These are phyloP conservation scores for Stenurella melanura DNA, from an alignment of 2,888 invertebrate genomes.

Conservation along the genomic window DNA sequence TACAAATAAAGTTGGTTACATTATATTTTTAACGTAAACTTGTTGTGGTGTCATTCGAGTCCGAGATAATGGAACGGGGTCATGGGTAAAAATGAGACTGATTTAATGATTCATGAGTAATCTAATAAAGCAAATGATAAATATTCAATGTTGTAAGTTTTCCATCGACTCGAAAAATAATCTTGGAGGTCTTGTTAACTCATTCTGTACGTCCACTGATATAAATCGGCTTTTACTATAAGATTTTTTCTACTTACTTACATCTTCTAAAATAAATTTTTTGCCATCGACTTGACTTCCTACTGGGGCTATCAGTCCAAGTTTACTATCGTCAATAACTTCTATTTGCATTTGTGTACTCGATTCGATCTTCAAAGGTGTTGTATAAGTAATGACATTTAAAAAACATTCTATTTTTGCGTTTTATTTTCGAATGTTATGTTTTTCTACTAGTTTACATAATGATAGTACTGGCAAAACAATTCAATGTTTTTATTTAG, in stretches of 20 bases:
- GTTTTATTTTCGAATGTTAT: neutral
- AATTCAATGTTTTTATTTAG: neutral
- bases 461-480: neutral
- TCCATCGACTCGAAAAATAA: neutral
- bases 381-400: neutral
- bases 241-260: constrained; percentile 48
- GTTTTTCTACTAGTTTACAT: neutral
- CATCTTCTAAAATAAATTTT: constrained; percentile 54
- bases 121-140: neutral
- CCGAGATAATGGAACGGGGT: neutral
- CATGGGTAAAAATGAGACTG: neutral
- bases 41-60: neutral
- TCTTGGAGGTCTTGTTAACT: neutral
- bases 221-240: constrained; percentile 22
- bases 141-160: neutral
- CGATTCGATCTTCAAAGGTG: neutral
- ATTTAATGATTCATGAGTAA: neutral
- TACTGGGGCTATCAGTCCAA: constrained; percentile 35
- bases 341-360: constrained; percentile 40
- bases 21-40: no score
- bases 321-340: constrained; percentile 36
- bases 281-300: constrained; percentile 51
- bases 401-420: neutral
- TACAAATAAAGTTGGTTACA: no score
- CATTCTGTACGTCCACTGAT: constrained; percentile 19